Evolutionary conservation across 2,113 vertebrate genomes (phyloP).

Genomic region (Echinops telfairi): DNA sequence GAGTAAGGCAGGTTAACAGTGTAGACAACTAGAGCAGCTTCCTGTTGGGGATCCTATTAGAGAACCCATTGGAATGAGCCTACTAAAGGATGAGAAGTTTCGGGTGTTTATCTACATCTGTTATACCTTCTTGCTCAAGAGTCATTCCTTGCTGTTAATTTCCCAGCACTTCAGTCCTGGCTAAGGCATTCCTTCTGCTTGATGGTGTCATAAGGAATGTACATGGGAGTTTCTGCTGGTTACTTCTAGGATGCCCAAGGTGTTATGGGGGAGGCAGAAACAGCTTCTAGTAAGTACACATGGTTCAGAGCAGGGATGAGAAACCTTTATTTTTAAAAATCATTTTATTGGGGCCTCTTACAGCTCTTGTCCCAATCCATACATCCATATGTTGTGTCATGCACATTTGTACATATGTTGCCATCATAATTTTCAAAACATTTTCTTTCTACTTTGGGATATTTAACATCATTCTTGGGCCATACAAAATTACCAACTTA

Average conservation of each 20-base stretch:
- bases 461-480: no score
- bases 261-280: background rate
- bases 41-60: background rate
- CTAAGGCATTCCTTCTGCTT: background rate
- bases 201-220: background rate
- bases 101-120: background rate
- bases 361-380: no score
- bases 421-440: no score
- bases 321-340: no score
- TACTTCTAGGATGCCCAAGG: background rate
- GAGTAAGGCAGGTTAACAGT: background rate
- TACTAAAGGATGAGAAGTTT: background rate
- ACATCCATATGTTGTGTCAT: no score
- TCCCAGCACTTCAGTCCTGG: background rate
- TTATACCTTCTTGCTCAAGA: background rate
- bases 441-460: no score
- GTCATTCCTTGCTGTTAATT: background rate
- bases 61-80: background rate
- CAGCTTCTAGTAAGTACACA: background rate
- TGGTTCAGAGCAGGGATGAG: background rate
- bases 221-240: background rate
- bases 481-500: no score
- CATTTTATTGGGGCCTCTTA: no score
- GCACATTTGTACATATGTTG: no score
- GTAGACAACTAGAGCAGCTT: background rate